Conservation (phyloP, 2,888 invertebrate genomes). For the Ecliptopera silaceata region DNA sequence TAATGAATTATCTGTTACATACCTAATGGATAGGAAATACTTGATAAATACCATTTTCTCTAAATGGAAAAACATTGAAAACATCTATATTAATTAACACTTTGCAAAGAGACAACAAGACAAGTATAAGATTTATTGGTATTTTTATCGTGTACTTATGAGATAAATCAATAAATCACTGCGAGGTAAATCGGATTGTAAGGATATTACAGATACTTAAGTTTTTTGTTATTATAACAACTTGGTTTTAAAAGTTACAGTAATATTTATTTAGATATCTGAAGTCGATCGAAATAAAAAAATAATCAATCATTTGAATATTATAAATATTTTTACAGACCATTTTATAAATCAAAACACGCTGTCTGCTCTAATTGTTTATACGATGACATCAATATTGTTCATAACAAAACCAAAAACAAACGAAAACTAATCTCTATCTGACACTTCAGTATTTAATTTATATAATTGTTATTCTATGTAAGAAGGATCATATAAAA, state of each 20-base stretch:
- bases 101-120: neutral
- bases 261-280: too few species aligned
- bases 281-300: too few species aligned
- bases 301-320: too few species aligned
- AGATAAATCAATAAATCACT: neutral
- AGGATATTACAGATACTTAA: neutral
- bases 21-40: constrained; percentile 1
- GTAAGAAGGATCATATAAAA: too few species aligned
- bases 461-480: too few species aligned
- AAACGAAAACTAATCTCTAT: too few species aligned
- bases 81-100: neutral
- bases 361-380: too few species aligned
- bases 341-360: too few species aligned
- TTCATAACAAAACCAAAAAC: too few species aligned
- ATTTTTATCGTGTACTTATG: neutral
- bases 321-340: too few species aligned
- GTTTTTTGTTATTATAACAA: neutral
- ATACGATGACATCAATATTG: too few species aligned
- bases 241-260: neutral
- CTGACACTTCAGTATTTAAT: too few species aligned
- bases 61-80: neutral
- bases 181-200: neutral
- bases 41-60: constrained; percentile 5
- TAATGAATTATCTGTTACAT: neutral
- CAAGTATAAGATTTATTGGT: constrained; percentile 2